Base-by-base conservation (phyloP, 2,888 invertebrate species). In the Phymatocera aterrima region DNA sequence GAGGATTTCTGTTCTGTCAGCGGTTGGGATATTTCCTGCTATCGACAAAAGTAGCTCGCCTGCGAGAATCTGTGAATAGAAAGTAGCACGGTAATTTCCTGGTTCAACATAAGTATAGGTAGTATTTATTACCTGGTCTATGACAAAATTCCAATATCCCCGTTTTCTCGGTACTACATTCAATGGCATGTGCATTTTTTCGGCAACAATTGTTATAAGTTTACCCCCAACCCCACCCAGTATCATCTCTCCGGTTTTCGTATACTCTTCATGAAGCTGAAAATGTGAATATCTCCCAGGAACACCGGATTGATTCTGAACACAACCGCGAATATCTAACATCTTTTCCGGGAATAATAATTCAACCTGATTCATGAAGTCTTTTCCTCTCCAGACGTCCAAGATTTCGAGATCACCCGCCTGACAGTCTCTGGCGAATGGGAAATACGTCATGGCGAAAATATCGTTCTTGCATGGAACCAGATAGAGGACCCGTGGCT, bases 181-280 rank as follows among this genome's bases (percentile, higher is more conserved):
- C 43, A 75, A 18, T 15, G 21, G 12, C 43, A 68, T 68, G n/a
- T 68, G 43, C 68, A 68, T 68, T 43, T 43, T 68, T 68, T 68
- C 24, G 15, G 68, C 21, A 46, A 68, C 43, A 28, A 68, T 68
- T 5, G 46, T 43, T 0, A 43, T 43, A 4, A 68, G 68, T 46
- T 24, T 68, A 24, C 68, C 68, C 2, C 68, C 43, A 21, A 68
- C 43, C 24, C 68, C 43, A 5, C 43, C 68, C 0, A 43, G 12
- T 12, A 68, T 43, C 68, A 28, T 68, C 6, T 68, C 21, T 28
- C 46, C 68, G 6, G 40, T 24, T 68, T 68, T 24, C 68, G 43
- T 28, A n/a, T n/a, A n/a, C 28, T 68, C 68, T 28, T 28, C 15
- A 5, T 46, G 68, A 24, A 40, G 40, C 28, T 28, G 43, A 15